A percentile compares a stretch with the other conserved stretches of the same genome.
Conservation (phyloP, 2,113 vertebrate species). For the Polyodon spathula region DNA sequence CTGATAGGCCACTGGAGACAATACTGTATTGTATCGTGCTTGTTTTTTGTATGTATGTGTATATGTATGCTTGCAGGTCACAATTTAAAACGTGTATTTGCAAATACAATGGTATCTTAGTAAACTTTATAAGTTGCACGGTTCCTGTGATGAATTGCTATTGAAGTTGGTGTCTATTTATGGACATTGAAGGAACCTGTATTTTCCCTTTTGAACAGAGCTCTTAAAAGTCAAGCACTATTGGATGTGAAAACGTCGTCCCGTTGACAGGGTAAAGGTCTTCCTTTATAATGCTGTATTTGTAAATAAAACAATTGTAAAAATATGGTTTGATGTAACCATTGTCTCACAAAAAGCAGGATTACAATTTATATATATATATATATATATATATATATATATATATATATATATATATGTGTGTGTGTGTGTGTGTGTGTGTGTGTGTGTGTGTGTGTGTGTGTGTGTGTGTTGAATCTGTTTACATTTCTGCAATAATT, state of each 20-base stretch:
- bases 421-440: no score
- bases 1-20: no score
- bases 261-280: not conserved
- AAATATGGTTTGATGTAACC: slow-evolving; percentile 29
- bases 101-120: not conserved
- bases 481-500: slow-evolving; percentile 36
- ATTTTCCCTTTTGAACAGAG: slow-evolving; percentile 2
- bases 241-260: not conserved
- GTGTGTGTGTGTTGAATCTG: not conserved
- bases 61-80: slow-evolving; percentile 1
- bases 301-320: slow-evolving; percentile 22
- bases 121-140: slow-evolving; percentile 9
- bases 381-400: slow-evolving; percentile 25
- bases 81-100: not conserved
- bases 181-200: not conserved
- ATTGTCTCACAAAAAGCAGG: slow-evolving; percentile 25
- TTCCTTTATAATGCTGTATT: slow-evolving; percentile 9
- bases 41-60: slow-evolving; percentile 4
- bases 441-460: no score
- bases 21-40: no score
- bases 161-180: not conserved
- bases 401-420: slow-evolving; percentile 58
- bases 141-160: slow-evolving; percentile 3
- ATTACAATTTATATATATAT: slow-evolving; percentile 19
- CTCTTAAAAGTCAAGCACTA: slow-evolving; percentile 13